These are phyloP conservation scores for Agrotis puta DNA, from an alignment of 2,888 invertebrate species.

Conservation along the genomic window DNA sequence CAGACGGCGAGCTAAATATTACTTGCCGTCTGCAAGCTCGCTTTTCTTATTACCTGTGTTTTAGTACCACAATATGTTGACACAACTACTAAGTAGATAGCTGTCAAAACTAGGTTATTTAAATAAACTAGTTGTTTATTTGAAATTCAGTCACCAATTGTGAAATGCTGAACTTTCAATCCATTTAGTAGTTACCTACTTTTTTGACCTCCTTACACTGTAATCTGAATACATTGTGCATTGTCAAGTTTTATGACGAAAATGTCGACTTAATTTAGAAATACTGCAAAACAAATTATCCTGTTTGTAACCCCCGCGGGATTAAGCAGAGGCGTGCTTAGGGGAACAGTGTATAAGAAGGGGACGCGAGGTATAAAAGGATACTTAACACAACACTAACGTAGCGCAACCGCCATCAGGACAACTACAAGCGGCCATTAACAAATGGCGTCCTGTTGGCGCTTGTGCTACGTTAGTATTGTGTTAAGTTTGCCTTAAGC, in stretches of 20 bases:
- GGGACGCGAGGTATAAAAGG: too few relatives aligned
- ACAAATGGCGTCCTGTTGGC: too few relatives aligned
- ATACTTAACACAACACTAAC: too few relatives aligned
- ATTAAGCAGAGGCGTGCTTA: not conserved
- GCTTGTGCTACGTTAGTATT: too few relatives aligned
- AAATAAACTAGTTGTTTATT: constrained; percentile 9
- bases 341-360: too few relatives aligned
- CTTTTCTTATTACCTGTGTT: not conserved
- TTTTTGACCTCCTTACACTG: not conserved
- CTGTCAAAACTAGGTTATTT: constrained; percentile 9
- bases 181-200: not conserved
- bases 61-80: not conserved
- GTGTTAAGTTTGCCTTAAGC: too few relatives aligned
- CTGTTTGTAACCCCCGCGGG: too few relatives aligned
- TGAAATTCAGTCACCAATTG: constrained; percentile 10
- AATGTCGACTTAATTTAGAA: not conserved
- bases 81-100: not conserved
- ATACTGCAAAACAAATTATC: not conserved
- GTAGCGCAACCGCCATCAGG: too few relatives aligned
- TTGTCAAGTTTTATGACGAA: not conserved
- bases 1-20: too few relatives aligned
- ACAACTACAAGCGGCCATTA: too few relatives aligned
- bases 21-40: too few relatives aligned
- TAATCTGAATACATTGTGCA: not conserved
- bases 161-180: constrained; percentile 7